Evolutionary conservation across 2,113 vertebrate species (phyloP), one percentile per base, ranked within the genome.

Genomic region (Centropus unirufus): DNA sequence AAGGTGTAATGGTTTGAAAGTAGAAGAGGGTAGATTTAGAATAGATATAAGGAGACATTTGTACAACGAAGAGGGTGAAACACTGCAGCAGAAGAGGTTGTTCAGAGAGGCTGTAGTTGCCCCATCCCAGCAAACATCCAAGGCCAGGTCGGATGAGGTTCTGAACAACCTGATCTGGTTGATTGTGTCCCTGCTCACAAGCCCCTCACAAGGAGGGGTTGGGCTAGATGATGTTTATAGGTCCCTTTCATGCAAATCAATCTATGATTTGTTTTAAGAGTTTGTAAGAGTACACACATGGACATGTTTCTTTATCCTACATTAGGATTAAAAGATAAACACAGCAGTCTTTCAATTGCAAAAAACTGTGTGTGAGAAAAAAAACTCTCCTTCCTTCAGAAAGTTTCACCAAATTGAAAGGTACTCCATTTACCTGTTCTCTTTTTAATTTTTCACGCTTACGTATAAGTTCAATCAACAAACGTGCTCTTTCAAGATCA

Each of bases 371-470:
- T 59, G 12, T 54, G 18, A 89, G 9, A 57, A 82, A 12, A 92
- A 92, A 29, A 49, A 66, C 20, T 49, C n/a, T 22, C 14, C 39
- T 91, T 68, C 32, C 55, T 70, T 73, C 39, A 83, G 7, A 20
- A 69, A 77, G 46, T 22, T 61, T 47, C 30, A 93, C 3, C 36
- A 52, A 44, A 86, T 46, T 42, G 40, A 68, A 58, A 59, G 11
- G 4, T n/a, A 57, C 5, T 78, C 12, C 27, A 61, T 82, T 95
- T 96, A 99, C 99, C 99, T 99, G 99, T 91, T 99, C 99, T 81
- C 99, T 98, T 97, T 99, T 99, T 92, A 99, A 98, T 90, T 99
- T 99, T 97, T 99, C 99, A 59, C 99, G 98, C 95, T 99, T 99
- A 86, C 99, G 98, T 94, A 99, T 99, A 17, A 99, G 98, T 96